Conservation (phyloP, 2,888 invertebrate species). For the Trissolcus japonicus region DNA sequence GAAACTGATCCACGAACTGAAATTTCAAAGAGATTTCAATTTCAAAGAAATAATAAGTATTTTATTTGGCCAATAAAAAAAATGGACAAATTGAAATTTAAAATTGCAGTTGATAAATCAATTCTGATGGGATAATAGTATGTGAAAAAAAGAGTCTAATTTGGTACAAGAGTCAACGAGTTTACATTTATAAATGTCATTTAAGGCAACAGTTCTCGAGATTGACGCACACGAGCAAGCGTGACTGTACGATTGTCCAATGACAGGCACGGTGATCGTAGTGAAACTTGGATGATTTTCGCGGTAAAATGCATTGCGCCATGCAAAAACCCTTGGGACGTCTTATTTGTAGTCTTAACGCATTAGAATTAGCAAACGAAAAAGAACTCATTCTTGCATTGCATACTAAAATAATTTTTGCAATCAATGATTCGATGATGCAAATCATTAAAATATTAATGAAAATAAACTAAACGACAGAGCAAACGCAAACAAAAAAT, state of each 20-base stretch:
- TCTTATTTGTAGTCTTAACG: constrained; percentile 30
- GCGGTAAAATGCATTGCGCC: constrained; percentile 46
- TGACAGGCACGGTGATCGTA: constrained; percentile 30
- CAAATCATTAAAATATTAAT: not conserved
- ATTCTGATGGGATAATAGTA: constrained; percentile 15
- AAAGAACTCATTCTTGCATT: not conserved
- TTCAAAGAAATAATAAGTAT: too few species aligned
- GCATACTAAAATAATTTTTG: not conserved
- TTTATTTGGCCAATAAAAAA: too few species aligned
- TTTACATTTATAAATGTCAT: constrained; percentile 37
- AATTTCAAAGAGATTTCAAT: too few species aligned
- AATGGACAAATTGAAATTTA: constrained; percentile 6
- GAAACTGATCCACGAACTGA: too few species aligned
- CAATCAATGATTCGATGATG: not conserved
- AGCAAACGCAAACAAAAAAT: too few species aligned
- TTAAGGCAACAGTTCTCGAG: constrained; percentile 36
- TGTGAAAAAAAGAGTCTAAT: constrained; percentile 4
- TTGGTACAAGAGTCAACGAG: constrained; percentile 41
- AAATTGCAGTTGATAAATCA: constrained; percentile 15
- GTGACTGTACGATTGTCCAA: constrained; percentile 9
- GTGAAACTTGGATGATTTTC: constrained; percentile 45
- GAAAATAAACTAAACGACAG: too few species aligned
- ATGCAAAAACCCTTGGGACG: constrained; percentile 37
- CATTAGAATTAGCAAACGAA: constrained; percentile 11
- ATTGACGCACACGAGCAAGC: constrained; percentile 18